A percentile compares a stretch with the other conserved stretches of the same genome.
These are phyloP conservation scores for Dicerorhinus sumatrensis DNA, from an alignment of 2,113 vertebrate species.

Conservation along the genomic window DNA sequence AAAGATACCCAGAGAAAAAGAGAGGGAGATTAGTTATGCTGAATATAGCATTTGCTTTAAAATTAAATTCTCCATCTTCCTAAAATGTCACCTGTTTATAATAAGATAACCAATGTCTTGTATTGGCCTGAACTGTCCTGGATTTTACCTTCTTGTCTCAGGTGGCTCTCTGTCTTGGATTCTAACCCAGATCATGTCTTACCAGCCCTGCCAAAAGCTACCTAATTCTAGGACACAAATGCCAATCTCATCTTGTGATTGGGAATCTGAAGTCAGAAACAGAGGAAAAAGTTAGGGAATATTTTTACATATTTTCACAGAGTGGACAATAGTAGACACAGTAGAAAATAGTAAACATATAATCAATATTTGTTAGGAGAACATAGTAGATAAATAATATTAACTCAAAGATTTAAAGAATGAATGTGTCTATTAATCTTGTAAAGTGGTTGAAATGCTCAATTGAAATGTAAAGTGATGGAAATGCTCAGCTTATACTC, in stretches of 20 bases:
- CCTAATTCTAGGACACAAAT: slow-evolving; percentile 31
- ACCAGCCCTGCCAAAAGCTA: background rate
- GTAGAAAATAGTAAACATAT: background rate
- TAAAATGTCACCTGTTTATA: background rate
- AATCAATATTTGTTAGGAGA: background rate
- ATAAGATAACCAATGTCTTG: background rate
- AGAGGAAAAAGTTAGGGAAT: background rate
- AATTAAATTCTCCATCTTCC: slow-evolving; percentile 14
- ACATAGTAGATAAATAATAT: background rate
- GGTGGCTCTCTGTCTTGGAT: background rate
- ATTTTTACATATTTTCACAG: background rate
- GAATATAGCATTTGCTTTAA: slow-evolving; percentile 6
- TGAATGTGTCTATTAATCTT: background rate
- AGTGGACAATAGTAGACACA: background rate
- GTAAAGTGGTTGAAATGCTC: background rate
- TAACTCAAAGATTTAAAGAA: background rate
- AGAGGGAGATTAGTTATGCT: background rate
- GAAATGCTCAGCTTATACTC: background rate
- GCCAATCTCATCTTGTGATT: background rate
- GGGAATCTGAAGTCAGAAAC: slow-evolving; percentile 4
- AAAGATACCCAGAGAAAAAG: background rate
- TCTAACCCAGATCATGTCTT: background rate
- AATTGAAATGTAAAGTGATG: background rate
- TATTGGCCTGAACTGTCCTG: background rate
- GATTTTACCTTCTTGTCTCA: background rate